phyloP scores from a whole-genome alignment of 92 coral and sea anemone species.

The Umimayanthus chanpuru region DNA sequence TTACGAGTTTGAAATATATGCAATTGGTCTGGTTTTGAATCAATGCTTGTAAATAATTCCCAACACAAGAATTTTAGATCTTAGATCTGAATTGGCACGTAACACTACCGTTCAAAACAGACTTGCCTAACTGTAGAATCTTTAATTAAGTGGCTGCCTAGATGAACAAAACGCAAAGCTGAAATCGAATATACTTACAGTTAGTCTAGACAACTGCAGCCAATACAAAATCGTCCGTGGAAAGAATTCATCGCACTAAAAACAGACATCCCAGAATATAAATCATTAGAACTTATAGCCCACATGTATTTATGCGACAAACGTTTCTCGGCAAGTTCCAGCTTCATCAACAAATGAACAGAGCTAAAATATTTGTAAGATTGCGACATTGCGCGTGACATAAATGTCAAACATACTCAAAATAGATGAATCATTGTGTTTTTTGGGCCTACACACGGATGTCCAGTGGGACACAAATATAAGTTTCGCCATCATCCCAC shows the following conservation, averaged over 20 bases:
- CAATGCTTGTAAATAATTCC: neutral
- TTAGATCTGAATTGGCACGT: neutral
- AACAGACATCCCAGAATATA: neutral
- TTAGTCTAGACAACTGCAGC: neutral
- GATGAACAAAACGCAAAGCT: neutral
- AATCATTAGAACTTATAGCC: too few relatives aligned
- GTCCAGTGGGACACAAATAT: neutral
- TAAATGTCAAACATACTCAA: constrained; percentile 32
- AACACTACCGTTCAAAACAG: neutral
- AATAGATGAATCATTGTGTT: neutral
- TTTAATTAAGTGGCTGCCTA: neutral
- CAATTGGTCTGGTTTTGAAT: neutral
- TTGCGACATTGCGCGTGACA: neutral
- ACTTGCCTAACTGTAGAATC: neutral
- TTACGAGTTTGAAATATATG: neutral
- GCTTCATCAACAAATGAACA: neutral
- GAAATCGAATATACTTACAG: neutral
- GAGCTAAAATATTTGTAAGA: neutral
- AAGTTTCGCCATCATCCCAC: neutral
- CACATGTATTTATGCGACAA: neutral
- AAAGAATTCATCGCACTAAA: neutral
- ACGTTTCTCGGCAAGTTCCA: neutral
- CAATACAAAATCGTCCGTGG: constrained; percentile 1
- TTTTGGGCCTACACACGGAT: constrained; percentile 2
- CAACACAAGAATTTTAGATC: neutral